A percentile compares a stretch with the other conserved stretches of the same genome.
phyloP scores from a whole-genome alignment of 2,888 invertebrate species.

The Idaea straminata region DNA sequence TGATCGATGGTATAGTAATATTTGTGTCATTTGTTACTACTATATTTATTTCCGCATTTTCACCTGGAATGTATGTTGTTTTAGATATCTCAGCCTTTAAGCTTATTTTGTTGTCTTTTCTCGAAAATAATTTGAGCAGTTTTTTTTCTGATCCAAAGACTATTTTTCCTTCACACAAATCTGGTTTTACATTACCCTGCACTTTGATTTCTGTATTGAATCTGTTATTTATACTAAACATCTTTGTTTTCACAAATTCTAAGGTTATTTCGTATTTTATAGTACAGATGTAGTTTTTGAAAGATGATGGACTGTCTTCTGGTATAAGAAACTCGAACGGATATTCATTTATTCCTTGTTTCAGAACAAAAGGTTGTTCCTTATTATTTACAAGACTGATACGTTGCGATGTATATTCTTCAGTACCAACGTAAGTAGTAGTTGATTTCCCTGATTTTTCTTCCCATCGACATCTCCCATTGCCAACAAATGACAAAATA shows the following conservation, averaged over 20 bases:
- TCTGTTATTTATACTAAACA: constrained; percentile 26
- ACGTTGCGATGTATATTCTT: constrained; percentile 10
- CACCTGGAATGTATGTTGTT: constrained; percentile 20
- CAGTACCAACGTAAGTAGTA: constrained; percentile 16
- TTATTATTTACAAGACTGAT: constrained; percentile 10
- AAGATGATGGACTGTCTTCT: constrained; percentile 1
- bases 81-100: constrained; percentile 26
- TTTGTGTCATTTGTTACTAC: constrained; percentile 27
- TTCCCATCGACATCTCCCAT: constrained; percentile 27
- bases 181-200: constrained; percentile 14
- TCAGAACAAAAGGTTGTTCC: constrained; percentile 4
- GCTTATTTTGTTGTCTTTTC: constrained; percentile 23
- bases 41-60: constrained; percentile 17
- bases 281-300: neutral
- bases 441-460: constrained; percentile 7
- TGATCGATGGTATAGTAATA: constrained; percentile 25
- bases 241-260: constrained; percentile 2
- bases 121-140: constrained; percentile 28
- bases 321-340: constrained; percentile 26
- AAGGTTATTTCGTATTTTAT: neutral
- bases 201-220: neutral
- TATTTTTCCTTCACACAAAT: constrained; percentile 17
- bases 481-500: constrained; percentile 30
- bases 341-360: constrained; percentile 17
- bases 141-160: constrained; percentile 27